These are phyloP conservation scores for Hetaerina americana DNA, from an alignment of 1,140 invertebrate species.

Conservation along the genomic window DNA sequence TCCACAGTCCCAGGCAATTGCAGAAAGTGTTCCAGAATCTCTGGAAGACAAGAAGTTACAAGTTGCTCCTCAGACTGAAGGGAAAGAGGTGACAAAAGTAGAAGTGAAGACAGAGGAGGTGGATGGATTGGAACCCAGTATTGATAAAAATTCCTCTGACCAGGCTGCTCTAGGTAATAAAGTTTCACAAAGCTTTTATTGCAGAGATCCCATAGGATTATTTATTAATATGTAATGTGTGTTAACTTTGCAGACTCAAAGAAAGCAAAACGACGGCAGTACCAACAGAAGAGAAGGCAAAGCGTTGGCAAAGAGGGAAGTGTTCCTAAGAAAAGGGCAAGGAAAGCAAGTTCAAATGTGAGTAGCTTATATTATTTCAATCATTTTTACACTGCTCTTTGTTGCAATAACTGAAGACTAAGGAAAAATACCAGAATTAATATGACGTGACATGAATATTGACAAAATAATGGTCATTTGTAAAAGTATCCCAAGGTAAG, in stretches of 20 bases:
- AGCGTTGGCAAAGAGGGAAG: slow-evolving; percentile 45
- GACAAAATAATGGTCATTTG: too few species aligned
- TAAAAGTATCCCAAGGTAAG: too few species aligned
- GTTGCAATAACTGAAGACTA: neutral
- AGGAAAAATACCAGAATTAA: neutral
- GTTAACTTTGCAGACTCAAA: slow-evolving; percentile 52
- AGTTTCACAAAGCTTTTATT: neutral
- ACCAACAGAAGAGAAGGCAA: slow-evolving; percentile 66
- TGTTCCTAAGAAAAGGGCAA: slow-evolving; percentile 60
- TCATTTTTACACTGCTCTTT: neutral
- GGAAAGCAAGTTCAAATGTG: slow-evolving; percentile 39
- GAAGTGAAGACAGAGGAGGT: neutral
- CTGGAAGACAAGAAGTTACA: neutral
- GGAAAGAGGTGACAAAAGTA: neutral
- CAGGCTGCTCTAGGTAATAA: slow-evolving; percentile 4
- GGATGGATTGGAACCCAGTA: neutral
- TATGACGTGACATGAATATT: too few species aligned
- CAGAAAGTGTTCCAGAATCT: slow-evolving; percentile 22
- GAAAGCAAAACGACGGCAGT: slow-evolving; percentile 64
- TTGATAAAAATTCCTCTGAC: slow-evolving; percentile 4
- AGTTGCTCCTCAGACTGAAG: neutral
- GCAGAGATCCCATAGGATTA: neutral
- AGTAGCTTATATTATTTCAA: neutral
- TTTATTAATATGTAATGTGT: too few species aligned
- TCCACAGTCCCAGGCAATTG: slow-evolving; percentile 35